These are phyloP conservation scores for Sebastiscus albofasciatus DNA, from an alignment of 2,797 vertebrate species.

Conservation along the genomic window DNA sequence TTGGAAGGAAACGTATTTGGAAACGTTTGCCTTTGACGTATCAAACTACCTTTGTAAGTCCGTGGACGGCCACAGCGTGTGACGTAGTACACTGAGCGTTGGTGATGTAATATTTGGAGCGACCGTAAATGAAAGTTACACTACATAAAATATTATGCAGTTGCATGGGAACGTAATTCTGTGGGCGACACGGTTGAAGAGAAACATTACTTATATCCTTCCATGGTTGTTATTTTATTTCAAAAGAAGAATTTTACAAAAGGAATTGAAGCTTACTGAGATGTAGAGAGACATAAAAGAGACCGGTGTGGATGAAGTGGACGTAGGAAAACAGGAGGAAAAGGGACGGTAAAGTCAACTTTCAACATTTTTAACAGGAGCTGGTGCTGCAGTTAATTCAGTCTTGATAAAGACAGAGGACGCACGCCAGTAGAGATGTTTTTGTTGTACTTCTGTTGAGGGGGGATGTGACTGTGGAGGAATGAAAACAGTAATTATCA, in stretches of 20 bases:
- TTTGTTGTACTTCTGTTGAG: constrained; percentile 25
- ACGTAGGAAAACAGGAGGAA: neutral
- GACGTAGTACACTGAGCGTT: too few relatives aligned
- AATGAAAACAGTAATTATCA: constrained; percentile 72
- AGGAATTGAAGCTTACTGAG: too few relatives aligned
- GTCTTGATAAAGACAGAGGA: neutral
- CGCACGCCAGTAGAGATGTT: neutral
- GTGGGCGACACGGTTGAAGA: too few relatives aligned
- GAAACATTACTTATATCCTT: too few relatives aligned
- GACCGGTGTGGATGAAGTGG: neutral
- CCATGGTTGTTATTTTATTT: neutral
- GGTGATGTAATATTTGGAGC: too few relatives aligned
- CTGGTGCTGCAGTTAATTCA: constrained; percentile 3
- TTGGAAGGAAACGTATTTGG: too few relatives aligned
- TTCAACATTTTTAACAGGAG: neutral
- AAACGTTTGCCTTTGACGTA: too few relatives aligned
- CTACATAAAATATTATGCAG: too few relatives aligned
- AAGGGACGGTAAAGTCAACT: neutral
- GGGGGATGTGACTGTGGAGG: constrained; percentile 30
- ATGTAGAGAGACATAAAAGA: neutral
- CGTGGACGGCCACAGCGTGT: too few relatives aligned
- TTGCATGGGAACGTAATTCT: too few relatives aligned
- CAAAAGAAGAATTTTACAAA: neutral
- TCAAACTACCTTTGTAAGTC: too few relatives aligned
- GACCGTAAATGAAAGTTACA: too few relatives aligned